Conservation (phyloP, 2,113 vertebrate genomes). For the Cyanoramphus novaezelandiae region DNA sequence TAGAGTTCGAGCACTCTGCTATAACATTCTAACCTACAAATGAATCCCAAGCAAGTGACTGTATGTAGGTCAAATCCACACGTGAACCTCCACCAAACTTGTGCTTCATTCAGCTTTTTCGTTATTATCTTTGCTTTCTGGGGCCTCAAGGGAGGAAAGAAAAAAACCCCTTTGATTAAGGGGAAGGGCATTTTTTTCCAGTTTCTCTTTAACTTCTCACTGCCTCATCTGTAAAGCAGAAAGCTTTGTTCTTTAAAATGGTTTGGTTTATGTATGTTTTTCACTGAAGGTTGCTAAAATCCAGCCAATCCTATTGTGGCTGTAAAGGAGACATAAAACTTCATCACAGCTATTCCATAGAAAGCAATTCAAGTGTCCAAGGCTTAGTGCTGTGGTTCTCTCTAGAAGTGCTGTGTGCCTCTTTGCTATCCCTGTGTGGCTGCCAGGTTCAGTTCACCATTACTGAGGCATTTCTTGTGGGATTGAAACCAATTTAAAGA, state of each 20-base stretch:
- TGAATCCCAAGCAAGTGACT: constrained; percentile 12
- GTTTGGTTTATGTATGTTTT: background rate
- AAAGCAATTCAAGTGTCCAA: background rate
- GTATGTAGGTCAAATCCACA: constrained; percentile 59
- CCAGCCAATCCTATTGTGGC: background rate
- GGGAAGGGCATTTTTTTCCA: background rate
- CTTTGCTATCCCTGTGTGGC: background rate
- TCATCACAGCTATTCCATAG: background rate
- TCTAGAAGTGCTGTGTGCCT: background rate
- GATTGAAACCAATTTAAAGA: constrained; percentile 6
- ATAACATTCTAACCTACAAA: background rate
- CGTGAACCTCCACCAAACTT: background rate
- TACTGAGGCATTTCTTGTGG: background rate
- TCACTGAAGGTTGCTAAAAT: background rate
- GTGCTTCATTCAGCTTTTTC: constrained; percentile 63
- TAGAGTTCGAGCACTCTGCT: background rate
- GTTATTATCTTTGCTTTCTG: background rate
- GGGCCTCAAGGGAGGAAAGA: background rate
- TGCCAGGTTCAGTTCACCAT: background rate
- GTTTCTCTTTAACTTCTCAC: background rate
- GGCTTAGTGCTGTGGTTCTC: background rate
- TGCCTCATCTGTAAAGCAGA: background rate
- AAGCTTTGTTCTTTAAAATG: background rate
- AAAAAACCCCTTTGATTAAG: constrained; percentile 18
- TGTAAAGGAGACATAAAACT: background rate